A percentile compares a stretch with the other conserved stretches of the same genome.
phyloP scores from a whole-genome alignment of 2,797 vertebrate genomes.

The Pipistrellus pygmaeus region DNA sequence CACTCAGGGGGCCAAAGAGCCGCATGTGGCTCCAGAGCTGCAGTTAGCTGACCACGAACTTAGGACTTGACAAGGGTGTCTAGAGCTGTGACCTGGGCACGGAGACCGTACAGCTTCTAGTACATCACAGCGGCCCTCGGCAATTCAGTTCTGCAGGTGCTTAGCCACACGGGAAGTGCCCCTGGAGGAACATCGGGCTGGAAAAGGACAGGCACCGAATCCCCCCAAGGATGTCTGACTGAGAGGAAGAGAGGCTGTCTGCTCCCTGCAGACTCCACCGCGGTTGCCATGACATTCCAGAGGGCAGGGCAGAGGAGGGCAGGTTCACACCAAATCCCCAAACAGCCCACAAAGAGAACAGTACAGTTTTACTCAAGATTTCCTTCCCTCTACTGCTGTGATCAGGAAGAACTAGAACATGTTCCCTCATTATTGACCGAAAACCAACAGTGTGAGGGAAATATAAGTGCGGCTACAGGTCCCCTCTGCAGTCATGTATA shows the following conservation, averaged over 20 bases:
- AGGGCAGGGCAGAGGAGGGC: not conserved
- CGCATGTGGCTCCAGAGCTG: too few species aligned
- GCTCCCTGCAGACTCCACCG: not conserved
- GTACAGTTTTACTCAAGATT: not conserved
- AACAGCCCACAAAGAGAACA: slow-evolving; percentile 12
- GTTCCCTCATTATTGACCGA: slow-evolving; percentile 62
- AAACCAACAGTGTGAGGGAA: slow-evolving; percentile 74
- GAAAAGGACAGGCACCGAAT: not conserved
- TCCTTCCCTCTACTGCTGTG: not conserved
- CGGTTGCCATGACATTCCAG: not conserved
- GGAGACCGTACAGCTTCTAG: not conserved
- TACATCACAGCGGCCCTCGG: not conserved
- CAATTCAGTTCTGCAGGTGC: not conserved
- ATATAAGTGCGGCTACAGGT: not conserved
- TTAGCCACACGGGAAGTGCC: not conserved
- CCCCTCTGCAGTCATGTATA: not conserved
- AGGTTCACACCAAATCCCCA: not conserved
- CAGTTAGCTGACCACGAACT: too few species aligned
- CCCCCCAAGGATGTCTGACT: not conserved
- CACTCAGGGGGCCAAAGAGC: too few species aligned
- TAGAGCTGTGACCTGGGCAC: too few species aligned
- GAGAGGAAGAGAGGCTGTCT: not conserved
- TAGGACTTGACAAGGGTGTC: not conserved
- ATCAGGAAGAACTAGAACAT: not conserved
- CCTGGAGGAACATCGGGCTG: not conserved